Conservation (phyloP, 2,888 invertebrate species). For the Heliothis peltigera region DNA sequence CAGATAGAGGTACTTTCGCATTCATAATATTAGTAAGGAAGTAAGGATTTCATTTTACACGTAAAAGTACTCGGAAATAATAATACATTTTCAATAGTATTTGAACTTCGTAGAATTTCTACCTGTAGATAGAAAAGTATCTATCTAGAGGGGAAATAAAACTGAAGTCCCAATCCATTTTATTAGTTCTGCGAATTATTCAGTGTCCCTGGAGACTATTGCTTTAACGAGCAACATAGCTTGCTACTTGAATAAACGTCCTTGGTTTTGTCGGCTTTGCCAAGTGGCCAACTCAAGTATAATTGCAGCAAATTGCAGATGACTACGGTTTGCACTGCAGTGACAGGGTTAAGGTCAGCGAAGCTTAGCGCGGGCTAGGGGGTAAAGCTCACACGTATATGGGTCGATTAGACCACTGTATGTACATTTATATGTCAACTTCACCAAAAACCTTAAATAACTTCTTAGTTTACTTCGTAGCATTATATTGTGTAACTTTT, state of each 20-base stretch:
- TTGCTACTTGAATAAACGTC: constrained; percentile 5
- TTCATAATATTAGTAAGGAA: too few relatives aligned
- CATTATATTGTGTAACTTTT: too few relatives aligned
- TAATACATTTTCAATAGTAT: background rate
- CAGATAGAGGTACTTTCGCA: too few relatives aligned
- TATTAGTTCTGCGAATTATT: constrained; percentile 21
- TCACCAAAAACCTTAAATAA: background rate
- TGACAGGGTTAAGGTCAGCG: constrained; percentile 38
- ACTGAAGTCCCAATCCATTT: constrained; percentile 5
- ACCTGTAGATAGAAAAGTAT: constrained; percentile 4
- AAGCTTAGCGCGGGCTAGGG: constrained; percentile 2
- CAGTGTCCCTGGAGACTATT: background rate
- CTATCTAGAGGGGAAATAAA: background rate
- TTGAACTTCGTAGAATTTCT: background rate
- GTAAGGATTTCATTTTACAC: background rate
- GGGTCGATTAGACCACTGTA: constrained; percentile 14
- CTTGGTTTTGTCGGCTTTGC: constrained; percentile 1
- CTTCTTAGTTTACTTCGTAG: too few relatives aligned
- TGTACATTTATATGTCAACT: constrained; percentile 1
- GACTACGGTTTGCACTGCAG: constrained; percentile 29
- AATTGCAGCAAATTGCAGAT: constrained; percentile 24
- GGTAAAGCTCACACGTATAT: constrained; percentile 24
- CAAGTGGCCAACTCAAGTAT: constrained; percentile 2
- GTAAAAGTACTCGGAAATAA: background rate
- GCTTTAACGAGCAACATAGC: background rate